phyloP scores from a whole-genome alignment of 2,888 invertebrate genomes.

The Brassicogethes aeneus region DNA sequence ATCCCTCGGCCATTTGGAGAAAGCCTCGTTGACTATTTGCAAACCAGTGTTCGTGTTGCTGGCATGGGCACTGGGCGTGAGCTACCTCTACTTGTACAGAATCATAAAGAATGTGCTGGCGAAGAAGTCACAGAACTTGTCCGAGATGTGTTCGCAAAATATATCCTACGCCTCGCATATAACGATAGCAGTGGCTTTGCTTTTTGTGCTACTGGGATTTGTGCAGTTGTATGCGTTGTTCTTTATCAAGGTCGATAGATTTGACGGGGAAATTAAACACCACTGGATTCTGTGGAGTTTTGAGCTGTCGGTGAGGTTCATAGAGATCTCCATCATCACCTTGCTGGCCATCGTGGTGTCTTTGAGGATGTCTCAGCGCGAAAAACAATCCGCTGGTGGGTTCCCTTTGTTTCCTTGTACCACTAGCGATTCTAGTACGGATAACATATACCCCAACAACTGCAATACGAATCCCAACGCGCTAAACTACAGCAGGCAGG shows the following conservation, averaged over 20 bases:
- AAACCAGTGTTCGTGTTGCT: constrained; percentile 81
- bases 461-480: constrained; percentile 80
- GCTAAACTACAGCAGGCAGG: constrained; percentile 63
- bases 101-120: constrained; percentile 65
- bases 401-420: constrained; percentile 76
- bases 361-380: constrained; percentile 54
- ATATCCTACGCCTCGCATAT: constrained; percentile 83
- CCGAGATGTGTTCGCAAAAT: constrained; percentile 66
- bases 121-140: constrained; percentile 70
- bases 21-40: constrained; percentile 56
- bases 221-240: constrained; percentile 77
- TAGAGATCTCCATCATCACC: constrained; percentile 82
- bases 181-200: constrained; percentile 75
- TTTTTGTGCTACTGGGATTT: constrained; percentile 74
- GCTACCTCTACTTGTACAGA: constrained; percentile 77
- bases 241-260: constrained; percentile 46
- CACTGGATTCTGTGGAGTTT: constrained; percentile 91
- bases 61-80: constrained; percentile 72
- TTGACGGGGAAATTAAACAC: constrained; percentile 53
- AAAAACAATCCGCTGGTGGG: constrained; percentile 62
- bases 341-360: constrained; percentile 83
- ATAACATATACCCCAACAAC: constrained; percentile 78
- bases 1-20: constrained; percentile 40
- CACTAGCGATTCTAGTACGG: constrained; percentile 75
- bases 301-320: constrained; percentile 73